phyloP scores from a whole-genome alignment of 2,797 vertebrate species.

The Pempheris klunzingeri region DNA sequence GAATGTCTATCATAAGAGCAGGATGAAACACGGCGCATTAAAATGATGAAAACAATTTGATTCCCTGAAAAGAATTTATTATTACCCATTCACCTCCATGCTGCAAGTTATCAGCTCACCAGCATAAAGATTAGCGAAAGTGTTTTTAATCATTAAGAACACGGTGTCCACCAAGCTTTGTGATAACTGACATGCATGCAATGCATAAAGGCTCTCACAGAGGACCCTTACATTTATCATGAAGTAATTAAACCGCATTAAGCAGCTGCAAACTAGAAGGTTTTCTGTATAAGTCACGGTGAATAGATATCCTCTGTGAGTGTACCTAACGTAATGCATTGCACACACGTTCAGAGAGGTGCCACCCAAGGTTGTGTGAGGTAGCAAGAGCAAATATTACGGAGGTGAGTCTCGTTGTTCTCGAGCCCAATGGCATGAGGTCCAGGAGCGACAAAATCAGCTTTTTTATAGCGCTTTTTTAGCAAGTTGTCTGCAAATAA shows the following conservation, averaged over 20 bases:
- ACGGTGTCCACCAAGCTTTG: slow-evolving; percentile 13
- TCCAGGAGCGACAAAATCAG: slow-evolving; percentile 71
- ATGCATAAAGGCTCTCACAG: slow-evolving; percentile 37
- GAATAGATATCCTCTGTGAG: slow-evolving; percentile 30
- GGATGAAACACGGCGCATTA: background rate
- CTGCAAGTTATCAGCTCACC: slow-evolving; percentile 10
- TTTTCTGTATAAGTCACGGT: slow-evolving; percentile 6
- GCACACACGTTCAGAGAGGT: slow-evolving; percentile 53
- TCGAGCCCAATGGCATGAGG: slow-evolving; percentile 67
- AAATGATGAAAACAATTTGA: background rate
- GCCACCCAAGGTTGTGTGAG: slow-evolving; percentile 42
- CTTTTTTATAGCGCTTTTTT: slow-evolving; percentile 74
- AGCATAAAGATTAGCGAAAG: background rate
- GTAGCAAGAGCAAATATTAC: slow-evolving; percentile 68
- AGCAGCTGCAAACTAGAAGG: background rate
- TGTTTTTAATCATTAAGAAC: background rate
- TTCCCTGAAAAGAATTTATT: background rate
- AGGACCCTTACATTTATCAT: slow-evolving; percentile 1
- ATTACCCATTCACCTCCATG: slow-evolving; percentile 27
- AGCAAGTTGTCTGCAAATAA: slow-evolving; percentile 77
- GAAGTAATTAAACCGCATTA: background rate
- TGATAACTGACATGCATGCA: slow-evolving; percentile 37
- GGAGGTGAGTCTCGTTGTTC: slow-evolving; percentile 56
- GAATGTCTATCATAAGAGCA: background rate
- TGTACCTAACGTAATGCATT: slow-evolving; percentile 45